Conservation (phyloP, 2,797 vertebrate species). For the Anisognathus igniventris region DNA sequence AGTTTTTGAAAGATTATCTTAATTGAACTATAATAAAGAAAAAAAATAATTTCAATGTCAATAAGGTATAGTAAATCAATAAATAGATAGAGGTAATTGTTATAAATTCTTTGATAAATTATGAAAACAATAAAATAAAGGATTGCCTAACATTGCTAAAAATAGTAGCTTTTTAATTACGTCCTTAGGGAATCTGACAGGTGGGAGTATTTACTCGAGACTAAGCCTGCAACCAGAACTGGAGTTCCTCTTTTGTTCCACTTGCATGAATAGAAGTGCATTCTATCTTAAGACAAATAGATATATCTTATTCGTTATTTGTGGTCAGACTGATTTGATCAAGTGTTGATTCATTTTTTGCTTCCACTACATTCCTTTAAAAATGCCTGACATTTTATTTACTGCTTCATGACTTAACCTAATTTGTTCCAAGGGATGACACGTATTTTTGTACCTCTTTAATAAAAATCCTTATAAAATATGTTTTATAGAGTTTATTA, state of each 20-base stretch:
- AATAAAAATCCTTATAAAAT: background rate
- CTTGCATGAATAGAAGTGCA: background rate
- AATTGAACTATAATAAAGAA: background rate
- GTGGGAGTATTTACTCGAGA: background rate
- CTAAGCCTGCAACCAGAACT: background rate
- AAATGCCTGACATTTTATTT: background rate
- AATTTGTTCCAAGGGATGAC: background rate
- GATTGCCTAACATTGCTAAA: background rate
- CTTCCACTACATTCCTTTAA: background rate
- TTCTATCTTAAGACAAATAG: background rate
- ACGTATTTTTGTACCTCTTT: background rate
- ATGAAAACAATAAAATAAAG: background rate
- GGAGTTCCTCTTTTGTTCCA: background rate
- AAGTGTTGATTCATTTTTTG: background rate
- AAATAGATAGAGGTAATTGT: background rate
- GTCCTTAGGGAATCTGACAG: background rate
- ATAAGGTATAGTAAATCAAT: background rate
- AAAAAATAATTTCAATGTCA: background rate
- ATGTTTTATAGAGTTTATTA: background rate
- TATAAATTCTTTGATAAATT: background rate
- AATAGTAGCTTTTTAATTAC: background rate
- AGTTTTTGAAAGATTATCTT: background rate
- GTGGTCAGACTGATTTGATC: background rate
- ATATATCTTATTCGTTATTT: background rate
- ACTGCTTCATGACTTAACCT: accelerated